These are phyloP conservation scores for Dinothrombium tinctorium DNA, from an alignment of 1,140 invertebrate genomes.

Conservation along the genomic window DNA sequence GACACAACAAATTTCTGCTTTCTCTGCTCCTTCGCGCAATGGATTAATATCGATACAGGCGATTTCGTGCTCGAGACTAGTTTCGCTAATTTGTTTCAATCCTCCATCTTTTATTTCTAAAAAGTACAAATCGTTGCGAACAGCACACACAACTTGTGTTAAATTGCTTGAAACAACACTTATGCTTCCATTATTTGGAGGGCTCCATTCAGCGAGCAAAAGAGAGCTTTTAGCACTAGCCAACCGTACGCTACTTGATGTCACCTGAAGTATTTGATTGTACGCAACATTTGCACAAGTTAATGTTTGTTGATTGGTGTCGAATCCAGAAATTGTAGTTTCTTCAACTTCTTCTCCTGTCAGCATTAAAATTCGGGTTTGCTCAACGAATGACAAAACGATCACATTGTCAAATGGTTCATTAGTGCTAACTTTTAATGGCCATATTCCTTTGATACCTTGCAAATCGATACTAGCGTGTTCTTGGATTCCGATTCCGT, in stretches of 20 bases:
- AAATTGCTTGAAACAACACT: conserved; percentile 67
- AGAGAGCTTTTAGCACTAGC: conserved; percentile 38
- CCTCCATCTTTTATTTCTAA: conserved; percentile 45
- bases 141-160: conserved; percentile 61
- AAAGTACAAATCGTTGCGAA: conserved; percentile 67
- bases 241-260: conserved; percentile 39
- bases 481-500: conserved; percentile 93
- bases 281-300: conserved; percentile 61
- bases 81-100: conserved; percentile 20
- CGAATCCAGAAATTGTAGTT: conserved; percentile 61
- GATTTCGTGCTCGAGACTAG: conserved; percentile 64
- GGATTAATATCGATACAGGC: conserved; percentile 87
- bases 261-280: conserved; percentile 40
- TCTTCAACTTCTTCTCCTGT: conserved; percentile 92
- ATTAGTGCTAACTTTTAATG: conserved; percentile 42
- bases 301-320: conserved; percentile 72
- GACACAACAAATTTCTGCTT: conserved; percentile 47
- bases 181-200: conserved; percentile 44
- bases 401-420: conserved; percentile 53
- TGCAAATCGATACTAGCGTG: conserved; percentile 87
- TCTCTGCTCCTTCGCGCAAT: conserved; percentile 29
- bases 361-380: conserved; percentile 63
- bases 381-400: conserved; percentile 77
- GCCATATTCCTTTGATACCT: conserved; percentile 94
- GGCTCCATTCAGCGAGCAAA: conserved; percentile 49